Evolutionary conservation across 1,140 invertebrate species (phyloP).

Genomic region (Trypoxylus dichotomus): DNA sequence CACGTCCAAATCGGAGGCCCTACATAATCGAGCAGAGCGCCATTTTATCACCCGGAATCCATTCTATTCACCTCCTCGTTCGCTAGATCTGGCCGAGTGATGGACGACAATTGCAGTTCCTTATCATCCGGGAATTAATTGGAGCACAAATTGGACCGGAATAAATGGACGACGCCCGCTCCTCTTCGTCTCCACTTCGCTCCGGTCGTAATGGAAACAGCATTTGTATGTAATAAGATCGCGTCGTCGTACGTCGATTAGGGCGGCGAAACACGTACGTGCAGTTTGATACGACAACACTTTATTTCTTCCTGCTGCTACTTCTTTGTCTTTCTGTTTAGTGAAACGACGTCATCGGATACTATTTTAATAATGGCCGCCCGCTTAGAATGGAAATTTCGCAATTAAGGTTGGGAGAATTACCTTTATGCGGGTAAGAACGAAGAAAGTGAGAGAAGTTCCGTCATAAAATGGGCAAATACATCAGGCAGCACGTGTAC

Average conservation of each 20-base stretch:
- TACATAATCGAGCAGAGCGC: neutral
- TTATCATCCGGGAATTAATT: constrained; percentile 3
- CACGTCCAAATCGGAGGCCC: neutral
- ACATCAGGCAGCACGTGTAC: no score
- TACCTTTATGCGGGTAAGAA: no score
- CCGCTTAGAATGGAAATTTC: neutral
- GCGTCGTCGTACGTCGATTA: neutral
- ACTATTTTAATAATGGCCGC: neutral
- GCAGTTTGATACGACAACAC: neutral
- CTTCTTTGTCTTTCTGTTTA: neutral
- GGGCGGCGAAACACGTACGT: neutral
- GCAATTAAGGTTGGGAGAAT: no score
- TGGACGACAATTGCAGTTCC: constrained; percentile 1
- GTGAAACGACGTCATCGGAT: neutral
- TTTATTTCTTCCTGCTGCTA: neutral
- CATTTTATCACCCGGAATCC: neutral
- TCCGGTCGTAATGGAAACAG: neutral
- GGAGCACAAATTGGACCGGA: constrained; percentile 1
- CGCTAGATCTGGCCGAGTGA: neutral
- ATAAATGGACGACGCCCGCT: neutral
- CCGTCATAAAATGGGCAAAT: no score
- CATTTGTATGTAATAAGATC: constrained; percentile 3
- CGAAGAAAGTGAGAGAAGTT: no score
- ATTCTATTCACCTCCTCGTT: neutral
- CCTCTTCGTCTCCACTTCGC: neutral